Conservation (phyloP, 2,888 invertebrate species). For the Drosophila austrosaltans region DNA sequence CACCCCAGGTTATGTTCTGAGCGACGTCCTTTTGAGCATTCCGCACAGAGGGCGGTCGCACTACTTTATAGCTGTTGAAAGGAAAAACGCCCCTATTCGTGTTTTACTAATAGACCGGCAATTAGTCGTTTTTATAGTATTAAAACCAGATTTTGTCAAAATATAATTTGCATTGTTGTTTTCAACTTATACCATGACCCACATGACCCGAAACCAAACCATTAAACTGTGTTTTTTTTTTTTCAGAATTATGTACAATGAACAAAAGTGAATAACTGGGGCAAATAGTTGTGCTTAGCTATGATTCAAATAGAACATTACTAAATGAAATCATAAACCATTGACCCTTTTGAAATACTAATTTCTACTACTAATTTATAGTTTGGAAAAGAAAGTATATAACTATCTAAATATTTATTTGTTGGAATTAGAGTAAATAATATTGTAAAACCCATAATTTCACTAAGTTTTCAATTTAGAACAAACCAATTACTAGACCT, state of each 20-base stretch:
- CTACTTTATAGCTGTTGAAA: slow-evolving; percentile 29
- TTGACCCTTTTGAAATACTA: no score
- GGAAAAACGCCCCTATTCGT: slow-evolving; percentile 45
- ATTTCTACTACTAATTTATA: no score
- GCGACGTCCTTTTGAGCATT: slow-evolving; percentile 36
- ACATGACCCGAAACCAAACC: background rate
- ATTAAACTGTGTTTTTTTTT: slow-evolving; percentile 2
- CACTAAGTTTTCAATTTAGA: no score
- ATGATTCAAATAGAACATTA: background rate
- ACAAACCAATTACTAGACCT: no score
- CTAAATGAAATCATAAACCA: no score
- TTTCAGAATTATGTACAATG: background rate
- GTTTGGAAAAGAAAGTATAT: no score
- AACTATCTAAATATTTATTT: no score
- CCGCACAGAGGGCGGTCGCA: slow-evolving; percentile 36
- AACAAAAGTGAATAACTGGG: background rate
- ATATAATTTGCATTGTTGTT: slow-evolving; percentile 34
- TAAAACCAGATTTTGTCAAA: slow-evolving; percentile 49
- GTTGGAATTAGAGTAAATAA: no score
- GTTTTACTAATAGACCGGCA: slow-evolving; percentile 60
- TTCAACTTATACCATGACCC: slow-evolving; percentile 8
- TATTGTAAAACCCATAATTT: no score
- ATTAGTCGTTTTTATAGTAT: slow-evolving; percentile 59
- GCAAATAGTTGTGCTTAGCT: background rate
- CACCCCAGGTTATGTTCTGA: slow-evolving; percentile 33